Base-by-base conservation (phyloP, 2,797 vertebrate species). In the Hydrolagus colliei region DNA sequence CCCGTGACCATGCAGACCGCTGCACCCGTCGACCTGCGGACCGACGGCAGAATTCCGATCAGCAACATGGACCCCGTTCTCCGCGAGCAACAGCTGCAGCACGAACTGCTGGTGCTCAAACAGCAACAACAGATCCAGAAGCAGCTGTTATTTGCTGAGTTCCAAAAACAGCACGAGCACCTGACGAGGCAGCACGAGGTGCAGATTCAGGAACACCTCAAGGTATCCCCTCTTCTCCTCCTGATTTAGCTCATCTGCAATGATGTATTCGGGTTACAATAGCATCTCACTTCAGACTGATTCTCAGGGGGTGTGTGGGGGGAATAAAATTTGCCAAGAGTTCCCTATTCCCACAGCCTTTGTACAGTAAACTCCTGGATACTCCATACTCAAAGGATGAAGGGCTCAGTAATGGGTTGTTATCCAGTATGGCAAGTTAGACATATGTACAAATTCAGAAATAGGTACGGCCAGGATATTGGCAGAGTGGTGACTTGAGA, bases 101-200 rank as follows among this genome's bases (percentile, higher is more conserved):
- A 98, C 86, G 96, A 98, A 88, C 95, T 98, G 0, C 90, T 96
- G 86, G 92, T 95, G 0, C 95, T 98, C n/a, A 97, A 97, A 89
- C 96, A 98, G 90, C 97, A 98, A 91, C 97, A 98, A 90, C 96
- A 98, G 88, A 95, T 97, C 72, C 97, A 98, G 94, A 98, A 98
- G 89, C 97, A 98, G 89, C 94, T 97, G 86, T 93, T 98, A 86
- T 98, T 98, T n/a, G 97, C 97, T 0, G 97, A 98, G 93, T 98
- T 98, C 91, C 97, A 98, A 94, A 98, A 98, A 86, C 97, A 98
- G 91, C 97, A 98, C 0, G 97, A 98, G 89, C 96, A 97, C 86
- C 94, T 98, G 86, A 98, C 96, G 0, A 93, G 97, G 87, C 96
- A 98, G 89, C 97, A 98, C 2, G 97, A 98, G 88, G 97, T 96